Base-by-base conservation (phyloP, 2,797 vertebrate species). In the Rhinichthys osculus region DNA sequence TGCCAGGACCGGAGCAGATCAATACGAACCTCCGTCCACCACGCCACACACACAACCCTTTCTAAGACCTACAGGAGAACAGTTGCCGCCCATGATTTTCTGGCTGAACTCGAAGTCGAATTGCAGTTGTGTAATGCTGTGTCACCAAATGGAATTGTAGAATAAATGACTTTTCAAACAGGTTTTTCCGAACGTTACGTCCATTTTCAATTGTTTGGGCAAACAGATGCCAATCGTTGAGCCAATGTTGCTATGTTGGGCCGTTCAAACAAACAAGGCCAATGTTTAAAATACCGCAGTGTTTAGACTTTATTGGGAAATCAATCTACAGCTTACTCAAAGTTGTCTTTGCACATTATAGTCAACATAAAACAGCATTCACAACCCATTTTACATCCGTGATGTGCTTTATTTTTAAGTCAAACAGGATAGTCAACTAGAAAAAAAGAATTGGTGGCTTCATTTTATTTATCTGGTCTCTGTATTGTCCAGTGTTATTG, bases 221-320 rank as follows among this genome's bases (percentile, higher is more conserved):
- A 33, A 77, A 57, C 30, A 23, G 33, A 35, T 35, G 30, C 1
- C 19, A 54, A 10, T 21, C 4, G 16, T 33, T 74, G 27, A 30
- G 44, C 27, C 27, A 19, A 3, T 52, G 27, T 74, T 52, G 44
- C 72, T 33, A 33, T 50, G 27, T 17, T 30, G 42, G 44, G 8
- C 27, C 16, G 2, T 44, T 74, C 44, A 74, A 74, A 74, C 47
- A 74, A 73, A 72, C 70, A n/a, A 72, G 70, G 23, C 14, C 16
- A 73, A 47, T 47, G 14, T 47, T 73, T 16, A 47, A 47, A 73
- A 8, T 16, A 4, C 38, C 4, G 10, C 71, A 73, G 14, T 73
- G 42, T 73, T 73, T 73, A 73, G 71, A 47, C 30, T 73, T 50
- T 50, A 50, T 44, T 50, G 71, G 44, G 16, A 73, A 50, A 27